phyloP scores from a whole-genome alignment of 2,888 invertebrate species.

The Ariolimax columbianus region DNA sequence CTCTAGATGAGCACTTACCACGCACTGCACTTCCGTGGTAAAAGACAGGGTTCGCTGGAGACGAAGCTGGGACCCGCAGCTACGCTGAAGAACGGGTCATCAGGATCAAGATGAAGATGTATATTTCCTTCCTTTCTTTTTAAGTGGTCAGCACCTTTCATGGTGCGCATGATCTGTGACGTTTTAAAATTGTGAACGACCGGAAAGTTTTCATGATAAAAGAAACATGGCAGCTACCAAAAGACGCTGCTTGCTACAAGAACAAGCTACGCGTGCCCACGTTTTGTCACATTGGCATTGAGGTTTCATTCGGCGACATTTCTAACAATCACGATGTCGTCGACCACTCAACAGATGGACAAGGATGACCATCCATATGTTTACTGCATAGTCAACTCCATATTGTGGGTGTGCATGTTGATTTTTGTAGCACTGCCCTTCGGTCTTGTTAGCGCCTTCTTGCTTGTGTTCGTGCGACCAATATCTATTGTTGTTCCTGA shows the following conservation, averaged over 20 bases:
- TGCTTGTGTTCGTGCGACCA: constrained; percentile 31
- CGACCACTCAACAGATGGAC: constrained; percentile 19
- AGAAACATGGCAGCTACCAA: constrained; percentile 2
- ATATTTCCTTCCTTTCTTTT: no score
- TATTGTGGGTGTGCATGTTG: constrained; percentile 38
- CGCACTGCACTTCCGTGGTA: no score
- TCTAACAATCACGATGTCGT: background rate
- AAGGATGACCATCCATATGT: constrained; percentile 32
- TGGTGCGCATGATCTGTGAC: background rate
- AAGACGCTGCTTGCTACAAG: background rate
- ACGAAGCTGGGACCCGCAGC: no score
- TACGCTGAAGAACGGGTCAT: no score
- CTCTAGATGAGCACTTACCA: no score
- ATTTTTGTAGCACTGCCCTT: constrained; percentile 43
- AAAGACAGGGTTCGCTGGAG: no score
- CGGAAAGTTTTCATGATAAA: background rate
- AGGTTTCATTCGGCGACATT: background rate
- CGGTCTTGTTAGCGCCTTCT: constrained; percentile 29
- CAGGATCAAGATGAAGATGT: no score
- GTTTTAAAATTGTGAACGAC: background rate
- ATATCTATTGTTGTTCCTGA: background rate
- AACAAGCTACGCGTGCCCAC: background rate
- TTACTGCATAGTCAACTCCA: constrained; percentile 22
- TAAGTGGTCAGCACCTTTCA: no score
- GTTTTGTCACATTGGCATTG: background rate